Percentiles rank a stretch among this genome's conserved stretches.
Conservation (phyloP, 2,888 invertebrate species). For the Quadroppia sp. region DNA sequence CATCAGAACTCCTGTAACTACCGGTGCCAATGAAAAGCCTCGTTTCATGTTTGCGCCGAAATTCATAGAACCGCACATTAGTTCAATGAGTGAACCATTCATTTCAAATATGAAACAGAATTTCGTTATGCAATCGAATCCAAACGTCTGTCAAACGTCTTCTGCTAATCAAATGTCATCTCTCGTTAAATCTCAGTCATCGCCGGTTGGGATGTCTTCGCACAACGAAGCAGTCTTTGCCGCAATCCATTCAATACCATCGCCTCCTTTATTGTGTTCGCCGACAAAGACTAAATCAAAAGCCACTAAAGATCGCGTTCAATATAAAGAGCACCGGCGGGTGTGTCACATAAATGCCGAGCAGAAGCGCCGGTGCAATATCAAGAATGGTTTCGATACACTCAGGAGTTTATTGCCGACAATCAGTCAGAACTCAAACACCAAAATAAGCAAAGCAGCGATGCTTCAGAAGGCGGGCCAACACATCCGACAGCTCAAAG, state of each 20-base stretch:
- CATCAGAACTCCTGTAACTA: conserved; percentile 7
- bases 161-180: neutral
- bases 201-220: conserved; percentile 5
- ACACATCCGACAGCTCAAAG: conserved; percentile 80
- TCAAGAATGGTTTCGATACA: conserved; percentile 93
- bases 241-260: neutral
- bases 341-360: conserved; percentile 92
- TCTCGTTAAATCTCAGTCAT: conserved; percentile 14
- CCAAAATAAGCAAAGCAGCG: conserved; percentile 84
- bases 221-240: neutral
- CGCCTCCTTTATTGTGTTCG: conserved; percentile 24
- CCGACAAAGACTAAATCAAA: conserved; percentile 45
- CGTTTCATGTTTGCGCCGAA: neutral
- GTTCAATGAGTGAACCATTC: neutral
- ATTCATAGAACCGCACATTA: neutral
- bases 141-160: neutral
- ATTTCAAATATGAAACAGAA: neutral
- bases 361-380: conserved; percentile 90
- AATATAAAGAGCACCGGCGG: conserved; percentile 64
- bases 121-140: conserved; percentile 25
- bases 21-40: conserved; percentile 13
- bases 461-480: conserved; percentile 91
- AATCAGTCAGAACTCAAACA: conserved; percentile 74
- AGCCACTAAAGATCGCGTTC: conserved; percentile 50
- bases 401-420: conserved; percentile 88